Conservation (phyloP, 2,113 vertebrate genomes). For the pig (Sus scrofa) region T2T-Sscrofa CM000812.6:140864001-140864500, state of each 20-base stretch:
- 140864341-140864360: not conserved
- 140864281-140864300: no score
- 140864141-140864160: not conserved
- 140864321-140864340: not conserved
- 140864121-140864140: not conserved
- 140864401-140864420: not conserved
- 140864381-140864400: not conserved
- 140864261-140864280: no score
- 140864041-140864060: not conserved
- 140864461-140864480: not conserved
- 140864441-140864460: constrained; percentile 7
- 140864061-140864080: not conserved
- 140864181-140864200: no score
- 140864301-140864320: not conserved
- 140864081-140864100: not conserved
- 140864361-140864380: not conserved
- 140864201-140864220: no score
- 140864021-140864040: not conserved
- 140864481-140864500: constrained; percentile 16
- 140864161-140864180: not conserved
- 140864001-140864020: not conserved
- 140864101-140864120: not conserved
- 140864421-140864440: not conserved
- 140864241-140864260: no score
- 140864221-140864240: no score